A percentile compares a stretch with the other conserved stretches of the same genome.
phyloP scores from a whole-genome alignment of 2,113 vertebrate species.

The Odontophorus gujanensis region DNA sequence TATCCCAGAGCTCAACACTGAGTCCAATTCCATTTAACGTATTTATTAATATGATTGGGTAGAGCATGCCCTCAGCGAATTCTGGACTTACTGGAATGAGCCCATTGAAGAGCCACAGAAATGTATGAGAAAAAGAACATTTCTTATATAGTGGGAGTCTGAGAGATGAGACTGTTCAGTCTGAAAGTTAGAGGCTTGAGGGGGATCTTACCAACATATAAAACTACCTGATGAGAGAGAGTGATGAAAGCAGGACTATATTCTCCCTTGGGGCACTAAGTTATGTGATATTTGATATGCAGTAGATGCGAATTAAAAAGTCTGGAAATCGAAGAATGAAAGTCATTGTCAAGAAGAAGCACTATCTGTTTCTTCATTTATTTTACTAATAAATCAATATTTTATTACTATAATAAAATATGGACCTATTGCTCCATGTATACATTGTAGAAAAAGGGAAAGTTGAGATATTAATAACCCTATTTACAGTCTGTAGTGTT shows the following conservation, averaged over 20 bases:
- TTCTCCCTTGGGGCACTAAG: too few species aligned
- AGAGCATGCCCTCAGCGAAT: too few species aligned
- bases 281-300: too few species aligned
- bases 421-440: not conserved
- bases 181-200: too few species aligned
- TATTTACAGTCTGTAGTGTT: not conserved
- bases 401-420: not conserved
- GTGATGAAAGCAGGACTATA: not conserved
- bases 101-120: not conserved
- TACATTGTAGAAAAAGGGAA: not conserved
- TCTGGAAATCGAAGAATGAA: not conserved
- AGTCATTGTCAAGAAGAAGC: not conserved
- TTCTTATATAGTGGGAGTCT: not conserved
- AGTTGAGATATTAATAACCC: not conserved
- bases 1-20: not conserved
- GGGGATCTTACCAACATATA: too few species aligned
- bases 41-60: too few species aligned
- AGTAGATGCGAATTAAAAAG: not conserved
- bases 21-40: not conserved
- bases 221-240: not conserved
- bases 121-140: not conserved
- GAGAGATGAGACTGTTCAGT: too few species aligned
- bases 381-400: not conserved
- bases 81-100: not conserved
- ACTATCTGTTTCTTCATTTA: not conserved